Evolutionary conservation across 2,113 vertebrate genomes (phyloP), one percentile per base, ranked within the genome.

Genomic region (Bambusicola thoracicus): DNA sequence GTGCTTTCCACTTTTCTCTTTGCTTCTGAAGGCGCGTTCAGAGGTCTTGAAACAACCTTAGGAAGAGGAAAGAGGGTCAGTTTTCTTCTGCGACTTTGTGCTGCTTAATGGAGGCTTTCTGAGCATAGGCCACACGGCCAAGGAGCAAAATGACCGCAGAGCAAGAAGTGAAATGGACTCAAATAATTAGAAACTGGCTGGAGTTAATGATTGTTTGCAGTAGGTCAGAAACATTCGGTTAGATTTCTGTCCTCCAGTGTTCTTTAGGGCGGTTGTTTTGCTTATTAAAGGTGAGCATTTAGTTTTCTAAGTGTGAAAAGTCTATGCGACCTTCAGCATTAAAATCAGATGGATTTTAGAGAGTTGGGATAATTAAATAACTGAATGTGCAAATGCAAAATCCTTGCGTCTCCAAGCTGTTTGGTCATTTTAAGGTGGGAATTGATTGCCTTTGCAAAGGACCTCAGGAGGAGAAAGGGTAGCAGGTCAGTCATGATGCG

Each of bases 91-190:
- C 70, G 82, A 51, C 46, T 91, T 70, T 72, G 25, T 95, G 82
- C 56, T 94, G 93, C 65, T 43, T 86, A 25, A 53, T 58, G 85
- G 82, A 88, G 80, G 78, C 83, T 94, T 95, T 88, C 87, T 91
- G 91, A 96, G 63, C 81, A 1, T 25, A 84, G 90, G 92, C 92
- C 94, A 94, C 96, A 66, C 92, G 83, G 87, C 81, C 85, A 81
- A 92, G 75, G 65, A 92, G 86, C 69, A 92, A 92, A 95, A 81
- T 48, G 69, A 92, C 79, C 91, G 58, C 76, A 25, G 86, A 86
- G 43, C 89, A 84, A 94, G 85, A 94, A 92, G 69, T n/a, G 93
- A 93, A 96, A 91, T 73, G 67, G 81, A 75, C 75, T 87, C 59
- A 78, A 90, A 94, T 62, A 85, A 92, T 92, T 81, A 92, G 66